A percentile compares a stretch with the other conserved stretches of the same genome.
Conservation (phyloP, 2,888 invertebrate species). For the Tholera decimalis region DNA sequence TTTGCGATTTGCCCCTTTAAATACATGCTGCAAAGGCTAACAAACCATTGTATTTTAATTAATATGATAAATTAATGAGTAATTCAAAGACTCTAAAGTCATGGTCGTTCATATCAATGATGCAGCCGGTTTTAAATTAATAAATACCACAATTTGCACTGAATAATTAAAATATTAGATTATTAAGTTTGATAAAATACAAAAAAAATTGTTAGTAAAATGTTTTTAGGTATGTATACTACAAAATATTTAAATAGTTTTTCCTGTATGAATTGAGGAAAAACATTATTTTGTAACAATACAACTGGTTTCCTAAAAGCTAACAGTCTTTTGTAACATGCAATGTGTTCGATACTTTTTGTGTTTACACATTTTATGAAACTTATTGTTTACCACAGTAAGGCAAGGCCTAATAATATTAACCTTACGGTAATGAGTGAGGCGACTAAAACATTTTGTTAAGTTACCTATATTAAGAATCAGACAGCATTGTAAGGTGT, state of each 20-base stretch:
- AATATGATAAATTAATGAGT: background rate
- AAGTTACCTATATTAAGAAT: too few relatives aligned
- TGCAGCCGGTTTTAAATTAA: background rate
- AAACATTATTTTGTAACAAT: conserved; percentile 9
- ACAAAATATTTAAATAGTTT: too few relatives aligned
- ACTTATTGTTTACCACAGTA: background rate
- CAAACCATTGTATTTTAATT: background rate
- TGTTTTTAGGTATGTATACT: too few relatives aligned
- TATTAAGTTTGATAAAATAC: background rate
- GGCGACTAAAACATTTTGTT: too few relatives aligned
- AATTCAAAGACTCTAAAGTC: background rate
- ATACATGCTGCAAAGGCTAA: background rate
- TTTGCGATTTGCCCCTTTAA: background rate
- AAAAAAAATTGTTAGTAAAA: too few relatives aligned
- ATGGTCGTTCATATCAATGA: background rate
- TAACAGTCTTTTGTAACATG: background rate
- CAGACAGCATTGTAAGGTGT: too few relatives aligned
- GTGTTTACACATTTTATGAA: background rate
- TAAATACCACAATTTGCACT: background rate
- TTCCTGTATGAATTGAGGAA: conserved; percentile 27
- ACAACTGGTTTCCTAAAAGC: conserved; percentile 14
- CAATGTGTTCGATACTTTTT: background rate
- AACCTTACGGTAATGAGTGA: too few relatives aligned
- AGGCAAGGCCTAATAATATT: too few relatives aligned
- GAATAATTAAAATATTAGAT: background rate